Evolutionary conservation across 1,140 invertebrate species (phyloP), one percentile per base, ranked within the genome.

Genomic region (Melitaea cinxia): DNA sequence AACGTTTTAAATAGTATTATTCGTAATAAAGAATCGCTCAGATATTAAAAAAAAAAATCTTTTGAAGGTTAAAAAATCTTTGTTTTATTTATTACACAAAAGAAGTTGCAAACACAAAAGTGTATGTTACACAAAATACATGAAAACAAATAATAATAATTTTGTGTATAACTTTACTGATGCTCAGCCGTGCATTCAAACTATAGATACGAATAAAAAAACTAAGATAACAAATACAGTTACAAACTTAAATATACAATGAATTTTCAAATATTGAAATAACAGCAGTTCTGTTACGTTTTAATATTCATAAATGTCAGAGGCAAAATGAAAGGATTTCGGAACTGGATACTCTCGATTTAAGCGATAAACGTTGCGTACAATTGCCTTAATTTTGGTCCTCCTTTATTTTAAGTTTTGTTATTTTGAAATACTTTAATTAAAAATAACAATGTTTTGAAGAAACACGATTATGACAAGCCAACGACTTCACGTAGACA

Each of bases 371-470:
- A 77, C 65, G 65, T 69, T 70, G 65, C 65, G 70, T 74, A 71
- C 70, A 75, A 80, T 78, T 76, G 66, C 61, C 59, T 67, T 58
- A 61, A 77, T 75, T 75, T 65, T 70, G 70, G 70, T 69, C 70
- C 71, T 64, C 61, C 42, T 58, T 60, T 78, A 76, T 80, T 75
- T 73, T 77, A 64, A 71, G 65, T 80, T 80, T 80, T 80, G 78
- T 82, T 75, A 75, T 83, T 78, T 75, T 72, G 75, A 79, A 80
- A 75, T 80, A 74, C 78, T 81, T 80, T 79, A 85, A 83, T 83
- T 83, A 80, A 81, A 80, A 75, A 69, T 72, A 63, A 73, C 72
- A 80, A 79, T 81, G 78, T 77, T 78, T 80, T 70, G 67, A 62
- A 68, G 72, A 70, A 74, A 64, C 69, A 73, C 71, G 79, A 83